Evolutionary conservation across 2,888 invertebrate genomes (phyloP).

Genomic region (Stenotaenia linearis): DNA sequence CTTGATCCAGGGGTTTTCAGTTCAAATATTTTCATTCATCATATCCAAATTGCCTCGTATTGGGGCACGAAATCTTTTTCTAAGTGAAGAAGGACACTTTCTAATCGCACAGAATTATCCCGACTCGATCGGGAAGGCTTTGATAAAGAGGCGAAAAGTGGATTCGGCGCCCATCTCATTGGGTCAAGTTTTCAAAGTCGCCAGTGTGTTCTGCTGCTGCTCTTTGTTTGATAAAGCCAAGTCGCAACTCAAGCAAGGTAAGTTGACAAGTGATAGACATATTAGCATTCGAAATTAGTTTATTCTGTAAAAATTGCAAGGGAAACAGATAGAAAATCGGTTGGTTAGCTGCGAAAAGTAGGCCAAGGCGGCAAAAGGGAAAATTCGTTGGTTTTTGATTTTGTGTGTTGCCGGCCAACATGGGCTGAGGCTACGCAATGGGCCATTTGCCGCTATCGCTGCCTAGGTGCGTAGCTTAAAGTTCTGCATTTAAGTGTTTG

Average conservation of each 20-base stretch:
- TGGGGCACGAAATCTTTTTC: neutral
- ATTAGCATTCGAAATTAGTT: neutral
- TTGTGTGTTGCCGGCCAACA: conserved; percentile 10
- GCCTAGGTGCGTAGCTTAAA: neutral
- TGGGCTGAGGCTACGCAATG: conserved; percentile 12
- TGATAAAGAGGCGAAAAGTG: conserved; percentile 22
- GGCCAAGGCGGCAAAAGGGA: conserved; percentile 26
- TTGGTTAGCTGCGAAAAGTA: neutral
- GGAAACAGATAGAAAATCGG: neutral
- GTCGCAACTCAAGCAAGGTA: conserved; percentile 32
- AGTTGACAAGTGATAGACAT: conserved; percentile 29
- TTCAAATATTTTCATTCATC: conserved; percentile 33
- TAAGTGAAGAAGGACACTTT: conserved; percentile 13
- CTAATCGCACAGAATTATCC: neutral
- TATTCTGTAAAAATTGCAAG: neutral
- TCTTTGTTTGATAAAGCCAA: conserved; percentile 34
- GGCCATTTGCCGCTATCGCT: conserved; percentile 13
- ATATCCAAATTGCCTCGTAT: conserved; percentile 14
- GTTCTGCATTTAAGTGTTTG: neutral
- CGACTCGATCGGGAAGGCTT: neutral
- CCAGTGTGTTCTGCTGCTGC: conserved; percentile 17
- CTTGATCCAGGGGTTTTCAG: conserved; percentile 32
- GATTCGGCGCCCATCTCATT: conserved; percentile 24
- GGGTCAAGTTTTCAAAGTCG: conserved; percentile 30
- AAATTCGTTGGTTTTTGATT: conserved; percentile 17